Conservation (phyloP, 2,113 vertebrate genomes). For the Sminthopsis crassicaudata region DNA sequence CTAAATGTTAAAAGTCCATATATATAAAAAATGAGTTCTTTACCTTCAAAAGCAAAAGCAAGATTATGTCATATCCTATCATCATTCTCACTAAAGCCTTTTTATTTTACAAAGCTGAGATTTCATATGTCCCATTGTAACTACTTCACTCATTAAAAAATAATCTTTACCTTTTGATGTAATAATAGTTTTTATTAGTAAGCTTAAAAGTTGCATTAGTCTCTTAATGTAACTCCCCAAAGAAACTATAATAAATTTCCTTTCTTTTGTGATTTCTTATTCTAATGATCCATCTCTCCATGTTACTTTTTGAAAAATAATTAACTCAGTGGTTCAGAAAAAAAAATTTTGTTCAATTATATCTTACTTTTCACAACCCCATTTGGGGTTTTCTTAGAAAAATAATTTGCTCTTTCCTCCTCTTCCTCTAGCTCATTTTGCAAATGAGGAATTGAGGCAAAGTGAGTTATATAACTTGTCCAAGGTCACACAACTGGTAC, state of each 20-base stretch:
- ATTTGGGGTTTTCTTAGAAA: neutral
- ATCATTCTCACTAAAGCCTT: constrained; percentile 44
- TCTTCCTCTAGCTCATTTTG: neutral
- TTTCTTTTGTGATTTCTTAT: neutral
- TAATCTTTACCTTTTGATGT: constrained; percentile 23
- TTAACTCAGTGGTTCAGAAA: neutral
- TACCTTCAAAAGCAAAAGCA: constrained; percentile 16
- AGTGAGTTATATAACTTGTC: neutral
- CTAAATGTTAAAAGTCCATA: neutral
- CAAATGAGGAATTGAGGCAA: neutral
- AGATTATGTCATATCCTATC: constrained; percentile 6
- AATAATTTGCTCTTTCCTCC: neutral
- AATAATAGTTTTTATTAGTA: constrained; percentile 36
- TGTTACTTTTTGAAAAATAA: constrained; percentile 10
- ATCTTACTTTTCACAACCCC: neutral
- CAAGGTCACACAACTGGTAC: neutral
- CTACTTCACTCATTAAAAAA: constrained; percentile 37
- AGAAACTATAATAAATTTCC: neutral
- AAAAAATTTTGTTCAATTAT: neutral
- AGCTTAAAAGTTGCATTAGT: neutral
- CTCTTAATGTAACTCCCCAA: constrained; percentile 18
- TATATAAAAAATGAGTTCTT: constrained; percentile 17
- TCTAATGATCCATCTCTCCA: neutral
- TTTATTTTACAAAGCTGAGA: constrained; percentile 19
- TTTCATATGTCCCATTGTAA: constrained; percentile 32